Evolutionary conservation across 2,888 invertebrate species (phyloP), one percentile per base, ranked within the genome.

Genomic region (Dasysyrphus tricinctus): DNA sequence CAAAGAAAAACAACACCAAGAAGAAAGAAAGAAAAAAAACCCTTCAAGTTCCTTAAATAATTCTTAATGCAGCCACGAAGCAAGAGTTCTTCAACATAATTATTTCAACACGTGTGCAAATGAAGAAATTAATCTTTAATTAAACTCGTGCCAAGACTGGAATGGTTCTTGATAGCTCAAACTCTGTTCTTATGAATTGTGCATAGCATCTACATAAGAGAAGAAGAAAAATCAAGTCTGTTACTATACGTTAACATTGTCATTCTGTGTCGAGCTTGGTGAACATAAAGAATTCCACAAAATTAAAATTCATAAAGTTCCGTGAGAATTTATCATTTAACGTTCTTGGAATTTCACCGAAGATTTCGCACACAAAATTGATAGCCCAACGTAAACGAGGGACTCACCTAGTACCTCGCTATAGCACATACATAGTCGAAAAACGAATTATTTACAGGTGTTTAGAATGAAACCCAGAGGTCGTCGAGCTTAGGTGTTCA

Each of bases 241-340:
- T 49, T 29, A 24, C 19, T 8, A 7, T 32, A 39, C 19, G 24
- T 12, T 12, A 24, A 14, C 6, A 69, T 29, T 73, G 2, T 37
- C 49, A 59, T 19, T 24, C 16, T 42, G 73, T 44, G 59, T 34
- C 11, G 42, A 14, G 14, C 7, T 65, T 9, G 9, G 11, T 24
- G 54, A 54, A 29, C 24, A 54, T 24, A 42, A 59, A 67, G 12
- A 76, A 59, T 59, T 59, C 37, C 12, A 34, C 56, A 32, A 80
- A 80, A 85, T 85, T 80, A 80, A 81, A 80, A 85, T 80, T 85
- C 85, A 85, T 85, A 85, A 80, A 81, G 69, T 69, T 74, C 49
- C 73, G 11, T 44, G 19, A 37, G 72, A 76, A 76, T 80, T 54
- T 24, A 24, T 51, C 59, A 65, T 72, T 67, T 69, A 51, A 74